These are phyloP conservation scores for Mythimna ferrago DNA, from an alignment of 2,888 invertebrate genomes.

Conservation along the genomic window DNA sequence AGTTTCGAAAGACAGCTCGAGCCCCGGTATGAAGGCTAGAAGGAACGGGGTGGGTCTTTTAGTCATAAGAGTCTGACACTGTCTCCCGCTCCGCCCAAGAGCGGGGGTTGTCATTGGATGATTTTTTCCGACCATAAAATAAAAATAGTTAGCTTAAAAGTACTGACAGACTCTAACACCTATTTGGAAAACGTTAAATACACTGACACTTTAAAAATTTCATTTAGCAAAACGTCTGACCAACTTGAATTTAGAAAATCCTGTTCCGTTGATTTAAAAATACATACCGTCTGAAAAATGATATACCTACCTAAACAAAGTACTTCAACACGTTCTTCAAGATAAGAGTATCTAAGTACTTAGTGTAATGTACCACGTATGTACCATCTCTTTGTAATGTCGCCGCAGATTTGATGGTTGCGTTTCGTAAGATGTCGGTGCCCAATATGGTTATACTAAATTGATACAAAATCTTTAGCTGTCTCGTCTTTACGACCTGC, in stretches of 20 bases:
- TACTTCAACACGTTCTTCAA: conserved; percentile 11
- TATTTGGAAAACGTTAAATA: background rate
- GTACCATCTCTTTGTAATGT: conserved; percentile 10
- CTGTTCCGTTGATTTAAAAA: background rate
- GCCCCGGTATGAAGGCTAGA: no score
- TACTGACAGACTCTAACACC: background rate
- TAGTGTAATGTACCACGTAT: background rate
- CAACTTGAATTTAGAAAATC: background rate
- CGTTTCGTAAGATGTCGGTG: conserved; percentile 17
- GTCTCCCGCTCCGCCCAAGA: no score
- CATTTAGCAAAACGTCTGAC: background rate
- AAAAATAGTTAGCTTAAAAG: no score
- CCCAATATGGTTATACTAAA: conserved; percentile 27
- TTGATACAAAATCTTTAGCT: conserved; percentile 6
- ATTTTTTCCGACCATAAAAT: no score
- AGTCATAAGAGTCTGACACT: no score
- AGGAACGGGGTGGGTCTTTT: no score
- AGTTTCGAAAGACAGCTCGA: no score
- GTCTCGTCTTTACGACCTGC: conserved; percentile 5
- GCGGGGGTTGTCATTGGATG: no score
- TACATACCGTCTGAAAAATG: background rate
- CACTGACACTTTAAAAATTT: background rate
- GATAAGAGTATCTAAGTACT: conserved; percentile 16
- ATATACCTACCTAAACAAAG: background rate
- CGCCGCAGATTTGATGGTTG: conserved; percentile 8